Conservation (phyloP, 2,797 vertebrate genomes). For the Melanotaenia boesemani region DNA sequence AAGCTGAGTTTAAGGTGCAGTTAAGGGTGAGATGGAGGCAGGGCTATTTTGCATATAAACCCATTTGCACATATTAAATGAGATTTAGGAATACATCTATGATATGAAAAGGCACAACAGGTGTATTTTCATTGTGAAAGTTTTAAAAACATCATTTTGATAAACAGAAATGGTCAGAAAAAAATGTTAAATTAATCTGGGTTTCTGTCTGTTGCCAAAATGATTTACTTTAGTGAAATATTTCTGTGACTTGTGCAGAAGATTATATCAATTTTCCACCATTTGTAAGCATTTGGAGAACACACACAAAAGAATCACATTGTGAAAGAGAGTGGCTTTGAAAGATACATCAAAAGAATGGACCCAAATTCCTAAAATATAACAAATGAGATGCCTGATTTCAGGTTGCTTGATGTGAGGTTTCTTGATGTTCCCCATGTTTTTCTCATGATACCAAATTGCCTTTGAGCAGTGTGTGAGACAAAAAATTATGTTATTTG, state of each 20-base stretch:
- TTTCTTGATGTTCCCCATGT: conserved; percentile 57
- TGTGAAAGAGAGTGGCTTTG: conserved; percentile 72
- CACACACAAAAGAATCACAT: conserved; percentile 54
- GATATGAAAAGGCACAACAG: not conserved
- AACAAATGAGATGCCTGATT: conserved; percentile 71
- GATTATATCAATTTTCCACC: conserved; percentile 68
- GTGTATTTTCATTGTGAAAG: not conserved
- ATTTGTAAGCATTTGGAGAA: conserved; percentile 52
- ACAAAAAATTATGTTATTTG: conserved; percentile 42
- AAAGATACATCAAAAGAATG: conserved; percentile 82
- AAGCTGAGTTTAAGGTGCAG: not conserved
- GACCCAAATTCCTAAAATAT: conserved; percentile 73
- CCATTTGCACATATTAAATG: not conserved
- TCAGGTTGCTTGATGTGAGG: conserved; percentile 75
- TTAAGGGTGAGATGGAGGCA: not conserved
- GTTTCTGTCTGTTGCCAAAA: conserved; percentile 37
- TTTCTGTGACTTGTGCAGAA: conserved; percentile 58
- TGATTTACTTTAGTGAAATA: conserved; percentile 52
- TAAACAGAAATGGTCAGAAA: not conserved
- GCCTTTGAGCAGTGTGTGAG: conserved; percentile 40
- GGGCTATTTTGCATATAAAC: not conserved
- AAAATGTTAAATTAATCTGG: conserved; percentile 30
- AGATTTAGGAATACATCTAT: not conserved
- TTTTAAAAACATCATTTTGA: not conserved
- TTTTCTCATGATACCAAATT: conserved; percentile 66